Evolutionary conservation across 2,888 invertebrate species (phyloP).

Genomic region (Lottia scabra): DNA sequence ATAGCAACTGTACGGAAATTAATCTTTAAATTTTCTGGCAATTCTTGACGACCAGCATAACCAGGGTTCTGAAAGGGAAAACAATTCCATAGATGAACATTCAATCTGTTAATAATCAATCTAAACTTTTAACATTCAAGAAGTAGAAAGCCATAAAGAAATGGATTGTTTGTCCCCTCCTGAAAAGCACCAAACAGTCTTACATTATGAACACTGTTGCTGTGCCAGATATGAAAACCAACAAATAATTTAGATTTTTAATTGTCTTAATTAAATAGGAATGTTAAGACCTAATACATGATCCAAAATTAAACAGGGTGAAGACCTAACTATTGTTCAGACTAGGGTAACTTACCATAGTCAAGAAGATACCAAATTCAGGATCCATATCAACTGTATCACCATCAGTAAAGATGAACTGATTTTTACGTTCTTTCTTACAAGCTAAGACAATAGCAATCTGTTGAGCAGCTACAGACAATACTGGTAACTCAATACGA

Average conservation of each 20-base stretch:
- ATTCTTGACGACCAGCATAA: slow-evolving; percentile 94
- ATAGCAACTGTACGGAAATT: slow-evolving; percentile 98
- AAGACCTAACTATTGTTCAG: too few species aligned
- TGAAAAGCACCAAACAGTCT: not conserved
- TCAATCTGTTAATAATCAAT: too few species aligned
- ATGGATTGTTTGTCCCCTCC: not conserved
- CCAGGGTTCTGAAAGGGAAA: slow-evolving; percentile 85
- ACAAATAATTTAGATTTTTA: too few species aligned
- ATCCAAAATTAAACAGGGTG: too few species aligned
- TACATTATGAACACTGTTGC: too few species aligned
- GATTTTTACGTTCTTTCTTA: slow-evolving; percentile 91
- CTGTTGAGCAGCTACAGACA: slow-evolving; percentile 96
- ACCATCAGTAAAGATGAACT: slow-evolving; percentile 94
- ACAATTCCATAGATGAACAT: not conserved
- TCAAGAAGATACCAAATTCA: slow-evolving; percentile 97
- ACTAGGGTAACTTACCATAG: slow-evolving; percentile 79
- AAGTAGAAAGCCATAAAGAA: not conserved
- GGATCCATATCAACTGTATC: slow-evolving; percentile 93
- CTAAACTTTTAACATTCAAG: too few species aligned
- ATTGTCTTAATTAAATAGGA: too few species aligned
- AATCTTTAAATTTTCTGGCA: slow-evolving; percentile 97
- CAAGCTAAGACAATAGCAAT: slow-evolving; percentile 91
- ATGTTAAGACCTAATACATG: too few species aligned
- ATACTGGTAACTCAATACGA: slow-evolving; percentile 89
- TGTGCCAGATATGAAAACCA: too few species aligned